These are phyloP conservation scores for Epicampocera succincta DNA, from an alignment of 2,888 invertebrate genomes.

Conservation along the genomic window DNA sequence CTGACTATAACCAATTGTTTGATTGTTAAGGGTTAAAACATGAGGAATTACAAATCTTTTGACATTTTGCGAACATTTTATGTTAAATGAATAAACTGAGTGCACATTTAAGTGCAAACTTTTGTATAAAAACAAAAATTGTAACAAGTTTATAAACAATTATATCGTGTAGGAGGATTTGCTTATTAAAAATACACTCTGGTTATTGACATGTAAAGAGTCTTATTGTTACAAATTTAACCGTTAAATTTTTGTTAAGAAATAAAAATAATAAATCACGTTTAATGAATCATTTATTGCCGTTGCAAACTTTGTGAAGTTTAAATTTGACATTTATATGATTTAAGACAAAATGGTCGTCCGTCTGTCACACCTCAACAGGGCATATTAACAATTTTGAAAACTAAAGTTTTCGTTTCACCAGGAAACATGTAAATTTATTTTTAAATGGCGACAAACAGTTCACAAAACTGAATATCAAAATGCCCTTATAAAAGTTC, in stretches of 20 bases:
- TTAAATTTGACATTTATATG: background rate
- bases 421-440: slow-evolving; percentile 43
- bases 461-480: slow-evolving; percentile 42
- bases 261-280: slow-evolving; percentile 33
- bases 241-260: slow-evolving; percentile 6
- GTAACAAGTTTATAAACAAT: slow-evolving; percentile 12
- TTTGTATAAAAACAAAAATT: slow-evolving; percentile 11
- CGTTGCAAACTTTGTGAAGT: slow-evolving; percentile 5
- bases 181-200: too few species aligned
- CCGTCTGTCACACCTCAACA: too few species aligned
- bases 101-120: background rate
- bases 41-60: slow-evolving; percentile 18
- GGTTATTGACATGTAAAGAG: too few species aligned
- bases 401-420: slow-evolving; percentile 10
- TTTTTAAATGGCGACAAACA: slow-evolving; percentile 42
- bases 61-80: slow-evolving; percentile 54
- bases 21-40: slow-evolving; percentile 29
- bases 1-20: background rate
- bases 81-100: slow-evolving; percentile 37
- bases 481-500: slow-evolving; percentile 21
- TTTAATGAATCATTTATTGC: slow-evolving; percentile 42
- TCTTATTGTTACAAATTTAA: too few species aligned
- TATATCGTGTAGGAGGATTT: too few species aligned
- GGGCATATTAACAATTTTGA: too few species aligned
- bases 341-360: background rate